Percentiles rank a stretch among this genome's conserved stretches.
Evolutionary conservation across 2,888 invertebrate genomes (phyloP).

Genomic region (Orthosia gothica): DNA sequence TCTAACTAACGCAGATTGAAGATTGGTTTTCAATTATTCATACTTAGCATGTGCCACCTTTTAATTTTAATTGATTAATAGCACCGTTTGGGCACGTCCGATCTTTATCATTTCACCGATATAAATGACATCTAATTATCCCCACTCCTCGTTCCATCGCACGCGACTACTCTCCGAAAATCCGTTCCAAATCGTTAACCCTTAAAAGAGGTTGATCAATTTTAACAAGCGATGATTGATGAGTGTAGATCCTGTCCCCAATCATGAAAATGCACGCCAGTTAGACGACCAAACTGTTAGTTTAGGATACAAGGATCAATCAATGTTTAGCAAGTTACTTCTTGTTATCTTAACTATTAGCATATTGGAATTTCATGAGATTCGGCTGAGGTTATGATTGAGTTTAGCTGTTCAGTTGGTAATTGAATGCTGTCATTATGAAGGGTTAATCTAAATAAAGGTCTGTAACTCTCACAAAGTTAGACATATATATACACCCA

Average conservation of each 20-base stretch:
- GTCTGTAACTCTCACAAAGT: background rate
- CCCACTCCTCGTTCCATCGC: background rate
- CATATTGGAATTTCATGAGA: slow-evolving; percentile 40
- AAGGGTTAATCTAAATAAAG: background rate
- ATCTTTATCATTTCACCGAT: slow-evolving; percentile 19
- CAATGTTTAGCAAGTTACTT: slow-evolving; percentile 52
- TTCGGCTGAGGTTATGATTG: slow-evolving; percentile 37
- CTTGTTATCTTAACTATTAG: slow-evolving; percentile 43
- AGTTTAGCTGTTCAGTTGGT: slow-evolving; percentile 26
- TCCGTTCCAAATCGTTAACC: slow-evolving; percentile 26
- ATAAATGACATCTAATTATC: slow-evolving; percentile 37
- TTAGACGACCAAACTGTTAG: slow-evolving; percentile 49
- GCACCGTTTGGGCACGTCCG: slow-evolving; percentile 5
- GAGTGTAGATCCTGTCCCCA: slow-evolving; percentile 33
- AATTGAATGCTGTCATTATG: slow-evolving; percentile 17
- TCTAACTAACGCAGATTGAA: background rate
- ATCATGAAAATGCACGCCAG: slow-evolving; percentile 52
- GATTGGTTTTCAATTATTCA: background rate
- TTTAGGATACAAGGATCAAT: slow-evolving; percentile 61
- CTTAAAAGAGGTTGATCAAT: slow-evolving; percentile 35
- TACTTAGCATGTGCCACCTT: background rate
- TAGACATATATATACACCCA: background rate
- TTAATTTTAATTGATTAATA: slow-evolving; percentile 17
- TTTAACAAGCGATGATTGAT: slow-evolving; percentile 57
- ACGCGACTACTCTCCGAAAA: slow-evolving; percentile 13